Evolutionary conservation across 1,140 invertebrate genomes (phyloP).

Genomic region (Drosophila eugracilis): DNA sequence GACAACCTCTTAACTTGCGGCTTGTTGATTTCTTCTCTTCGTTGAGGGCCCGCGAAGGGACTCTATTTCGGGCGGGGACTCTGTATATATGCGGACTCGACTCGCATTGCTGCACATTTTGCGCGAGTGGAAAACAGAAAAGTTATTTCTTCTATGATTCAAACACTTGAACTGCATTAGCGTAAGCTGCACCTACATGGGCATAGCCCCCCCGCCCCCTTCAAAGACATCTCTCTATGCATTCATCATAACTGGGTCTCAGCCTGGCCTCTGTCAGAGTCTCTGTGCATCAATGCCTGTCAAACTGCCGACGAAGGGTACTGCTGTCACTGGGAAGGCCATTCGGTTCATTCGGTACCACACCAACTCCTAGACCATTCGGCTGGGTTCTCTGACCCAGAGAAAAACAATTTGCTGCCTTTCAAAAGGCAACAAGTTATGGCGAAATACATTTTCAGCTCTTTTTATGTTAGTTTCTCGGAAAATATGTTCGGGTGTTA

Average conservation of each 20-base stretch:
- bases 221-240: conserved; percentile 10
- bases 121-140: conserved; percentile 41
- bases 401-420: conserved; percentile 10
- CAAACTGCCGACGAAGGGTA: conserved; percentile 31
- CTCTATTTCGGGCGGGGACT: conserved; percentile 13
- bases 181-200: conserved; percentile 61
- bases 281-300: conserved; percentile 37
- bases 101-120: conserved; percentile 69
- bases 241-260: not conserved
- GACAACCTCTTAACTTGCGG: conserved; percentile 56
- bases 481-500: conserved; percentile 28
- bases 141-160: conserved; percentile 77
- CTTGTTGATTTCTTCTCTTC: conserved; percentile 57
- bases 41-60: conserved; percentile 7
- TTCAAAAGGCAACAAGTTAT: conserved; percentile 25
- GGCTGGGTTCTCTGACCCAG: conserved; percentile 26
- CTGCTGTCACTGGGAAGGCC: conserved; percentile 23
- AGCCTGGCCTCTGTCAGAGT: not conserved
- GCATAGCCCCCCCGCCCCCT: conserved; percentile 15
- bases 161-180: conserved; percentile 81
- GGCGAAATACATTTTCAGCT: conserved; percentile 17
- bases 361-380: conserved; percentile 26
- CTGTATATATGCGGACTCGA: conserved; percentile 22
- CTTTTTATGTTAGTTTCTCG: conserved; percentile 33
- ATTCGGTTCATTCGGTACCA: conserved; percentile 5